phyloP scores from a whole-genome alignment of 2,797 vertebrate species.

The Bovichtus diacanthus region DNA sequence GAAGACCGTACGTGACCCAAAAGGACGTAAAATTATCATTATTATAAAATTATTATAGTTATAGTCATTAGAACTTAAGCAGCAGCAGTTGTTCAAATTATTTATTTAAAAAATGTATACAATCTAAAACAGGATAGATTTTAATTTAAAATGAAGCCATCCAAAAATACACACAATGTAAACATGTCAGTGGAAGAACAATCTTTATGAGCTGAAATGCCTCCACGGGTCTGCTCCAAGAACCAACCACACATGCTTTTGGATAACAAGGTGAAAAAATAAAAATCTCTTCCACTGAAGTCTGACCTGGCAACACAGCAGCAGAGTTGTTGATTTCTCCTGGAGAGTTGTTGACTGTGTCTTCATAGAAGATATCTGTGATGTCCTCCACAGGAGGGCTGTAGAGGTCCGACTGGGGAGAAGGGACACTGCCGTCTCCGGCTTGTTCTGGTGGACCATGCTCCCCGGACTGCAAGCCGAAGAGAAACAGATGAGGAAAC shows the following conservation, averaged over 20 bases:
- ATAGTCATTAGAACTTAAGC: too few species aligned
- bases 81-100: too few species aligned
- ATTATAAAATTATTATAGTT: too few species aligned
- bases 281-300: not conserved
- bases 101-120: not conserved
- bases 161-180: not conserved
- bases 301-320: slow-evolving; percentile 65
- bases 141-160: not conserved
- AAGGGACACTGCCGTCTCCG: slow-evolving; percentile 36
- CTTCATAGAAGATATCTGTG: slow-evolving; percentile 82
- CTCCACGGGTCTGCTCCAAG: not conserved
- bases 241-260: not conserved
- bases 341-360: slow-evolving; percentile 60
- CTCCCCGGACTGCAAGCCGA: slow-evolving; percentile 42
- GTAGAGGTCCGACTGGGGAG: slow-evolving; percentile 49
- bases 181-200: not conserved
- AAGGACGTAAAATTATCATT: too few species aligned
- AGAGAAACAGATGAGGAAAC: not conserved
- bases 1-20: not conserved
- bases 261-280: not conserved
- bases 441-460: slow-evolving; percentile 29
- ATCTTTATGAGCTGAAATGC: slow-evolving; percentile 22
- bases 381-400: slow-evolving; percentile 61
- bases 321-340: slow-evolving; percentile 26
- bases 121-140: not conserved